Conservation (phyloP, 2,797 vertebrate species). For the Typhlichthys eigenmanni region DNA sequence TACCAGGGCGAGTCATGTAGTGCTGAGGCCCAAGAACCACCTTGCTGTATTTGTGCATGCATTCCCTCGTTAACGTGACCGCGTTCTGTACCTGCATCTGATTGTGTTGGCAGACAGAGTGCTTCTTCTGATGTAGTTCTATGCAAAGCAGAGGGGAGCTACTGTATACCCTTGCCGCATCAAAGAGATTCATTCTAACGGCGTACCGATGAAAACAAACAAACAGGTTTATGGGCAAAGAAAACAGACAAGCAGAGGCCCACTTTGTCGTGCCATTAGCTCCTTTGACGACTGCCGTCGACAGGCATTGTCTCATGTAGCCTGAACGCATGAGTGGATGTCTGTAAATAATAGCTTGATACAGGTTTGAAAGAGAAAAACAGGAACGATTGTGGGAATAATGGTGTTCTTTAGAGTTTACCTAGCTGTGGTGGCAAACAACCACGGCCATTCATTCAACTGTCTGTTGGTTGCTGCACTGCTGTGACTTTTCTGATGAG, state of each 20-base stretch:
- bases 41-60: background rate
- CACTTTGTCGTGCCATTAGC: slow-evolving; percentile 35
- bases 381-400: slow-evolving; percentile 33
- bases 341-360: slow-evolving; percentile 11
- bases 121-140: slow-evolving; percentile 9
- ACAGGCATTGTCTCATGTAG: slow-evolving; percentile 9
- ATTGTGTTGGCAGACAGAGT: slow-evolving; percentile 1
- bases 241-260: slow-evolving; percentile 26
- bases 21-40: slow-evolving; percentile 31
- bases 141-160: slow-evolving; percentile 1
- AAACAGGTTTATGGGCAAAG: slow-evolving; percentile 19
- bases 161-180: slow-evolving; percentile 12
- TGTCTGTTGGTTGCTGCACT: slow-evolving; percentile 1
- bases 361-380: slow-evolving; percentile 12
- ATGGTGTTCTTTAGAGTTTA: slow-evolving; percentile 6
- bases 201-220: slow-evolving; percentile 17
- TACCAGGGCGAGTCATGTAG: slow-evolving; percentile 44
- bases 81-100: background rate
- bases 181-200: slow-evolving; percentile 23
- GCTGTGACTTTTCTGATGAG: background rate
- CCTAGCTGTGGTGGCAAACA: slow-evolving; percentile 5
- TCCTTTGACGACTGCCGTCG: slow-evolving; percentile 41
- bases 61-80: background rate
- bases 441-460: background rate
- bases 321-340: slow-evolving; percentile 10